Evolutionary conservation across 2,888 invertebrate genomes (phyloP).

Genomic region (Xestia sexstrigata): DNA sequence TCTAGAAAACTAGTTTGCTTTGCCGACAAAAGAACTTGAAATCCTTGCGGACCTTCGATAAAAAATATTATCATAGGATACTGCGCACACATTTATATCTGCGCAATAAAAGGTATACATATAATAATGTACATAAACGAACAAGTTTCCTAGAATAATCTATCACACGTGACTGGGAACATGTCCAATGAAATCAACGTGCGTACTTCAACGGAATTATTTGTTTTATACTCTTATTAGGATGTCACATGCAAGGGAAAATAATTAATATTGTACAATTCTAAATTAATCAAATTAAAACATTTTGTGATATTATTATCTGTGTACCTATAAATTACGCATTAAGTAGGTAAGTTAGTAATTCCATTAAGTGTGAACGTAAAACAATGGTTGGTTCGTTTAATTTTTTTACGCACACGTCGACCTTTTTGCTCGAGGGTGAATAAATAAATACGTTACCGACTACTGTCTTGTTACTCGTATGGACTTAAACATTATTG

Average conservation of each 20-base stretch:
- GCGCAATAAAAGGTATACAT: constrained; percentile 32
- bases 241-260: neutral
- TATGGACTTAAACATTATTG: neutral
- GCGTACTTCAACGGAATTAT: neutral
- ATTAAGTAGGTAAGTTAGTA: no score
- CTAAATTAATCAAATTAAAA: neutral
- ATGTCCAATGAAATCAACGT: constrained; percentile 5
- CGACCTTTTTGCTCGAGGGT: constrained; percentile 28
- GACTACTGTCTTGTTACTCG: neutral
- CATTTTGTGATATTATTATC: neutral
- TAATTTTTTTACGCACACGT: neutral
- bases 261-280: neutral
- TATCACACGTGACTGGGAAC: constrained; percentile 5
- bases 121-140: constrained; percentile 21
- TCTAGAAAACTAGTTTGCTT: neutral
- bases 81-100: constrained; percentile 23
- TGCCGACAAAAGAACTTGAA: neutral
- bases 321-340: neutral
- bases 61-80: constrained; percentile 13
- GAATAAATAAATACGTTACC: constrained; percentile 45
- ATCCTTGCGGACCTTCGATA: neutral
- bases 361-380: neutral
- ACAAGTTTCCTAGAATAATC: constrained; percentile 12
- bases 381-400: neutral
- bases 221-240: neutral